These are phyloP conservation scores for Anoura caudifer DNA, from an alignment of 2,113 vertebrate genomes.

Conservation along the genomic window DNA sequence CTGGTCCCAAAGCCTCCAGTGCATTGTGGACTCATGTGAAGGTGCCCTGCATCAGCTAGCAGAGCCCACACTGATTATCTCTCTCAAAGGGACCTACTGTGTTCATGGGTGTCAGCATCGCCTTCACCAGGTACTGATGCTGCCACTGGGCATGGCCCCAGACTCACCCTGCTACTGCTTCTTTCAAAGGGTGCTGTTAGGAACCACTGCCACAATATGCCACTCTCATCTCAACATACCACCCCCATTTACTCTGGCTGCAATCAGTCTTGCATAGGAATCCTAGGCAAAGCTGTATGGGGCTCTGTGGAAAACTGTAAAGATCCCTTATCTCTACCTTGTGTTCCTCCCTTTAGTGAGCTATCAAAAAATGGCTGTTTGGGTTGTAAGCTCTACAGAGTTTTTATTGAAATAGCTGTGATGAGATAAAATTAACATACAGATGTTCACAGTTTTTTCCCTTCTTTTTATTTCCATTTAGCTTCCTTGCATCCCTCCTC, in stretches of 20 bases:
- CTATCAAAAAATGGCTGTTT: background rate
- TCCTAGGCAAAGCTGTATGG: background rate
- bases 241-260: background rate
- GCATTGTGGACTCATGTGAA: background rate
- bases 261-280: background rate
- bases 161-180: background rate
- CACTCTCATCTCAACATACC: background rate
- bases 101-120: background rate
- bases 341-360: background rate
- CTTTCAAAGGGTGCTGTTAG: background rate
- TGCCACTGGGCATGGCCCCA: background rate
- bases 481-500: background rate
- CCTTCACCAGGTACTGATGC: background rate
- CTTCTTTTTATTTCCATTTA: background rate
- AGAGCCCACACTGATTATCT: background rate
- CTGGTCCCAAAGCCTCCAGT: background rate
- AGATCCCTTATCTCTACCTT: background rate
- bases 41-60: background rate
- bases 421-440: background rate
- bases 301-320: background rate
- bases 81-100: background rate
- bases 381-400: background rate
- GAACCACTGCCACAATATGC: background rate
- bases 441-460: background rate
- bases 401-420: background rate